Evolutionary conservation across 2,113 vertebrate genomes (phyloP), one percentile per base, ranked within the genome.

Genomic region (Cranoglanis bouderius): DNA sequence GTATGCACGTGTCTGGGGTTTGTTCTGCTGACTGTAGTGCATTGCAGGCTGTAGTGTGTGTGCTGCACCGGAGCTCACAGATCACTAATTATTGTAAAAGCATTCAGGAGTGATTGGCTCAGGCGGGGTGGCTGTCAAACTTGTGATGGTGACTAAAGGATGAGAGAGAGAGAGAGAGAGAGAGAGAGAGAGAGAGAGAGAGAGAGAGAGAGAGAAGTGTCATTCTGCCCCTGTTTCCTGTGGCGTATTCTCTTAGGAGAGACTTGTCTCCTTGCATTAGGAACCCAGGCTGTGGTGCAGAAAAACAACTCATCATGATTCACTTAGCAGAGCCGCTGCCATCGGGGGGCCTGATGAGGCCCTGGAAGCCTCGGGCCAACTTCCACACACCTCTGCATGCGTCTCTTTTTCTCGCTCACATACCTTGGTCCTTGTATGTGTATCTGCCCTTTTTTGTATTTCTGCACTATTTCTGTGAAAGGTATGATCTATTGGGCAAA

Each of bases 241-340:
- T 84, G 74, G 89, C 90, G 90, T 82, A 88, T 87, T 92, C 92
- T 92, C 91, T 92, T 89, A 94, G 92, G 91, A 92, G 93, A 82
- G 87, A 35, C 87, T 87, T 92, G 94, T 95, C 94, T 93, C 89
- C 90, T 94, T 88, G 87, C 80, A 90, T 96, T 95, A 94, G 92
- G 78, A 90, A 92, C 70, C 88, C 90, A 83, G 89, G 89, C 87
- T 87, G 92, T 90, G 90, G 90, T 92, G 89, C 92, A 90, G 91
- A 92, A 91, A 82, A 93, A 84, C 85, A 92, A 88, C 89, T 92
- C 93, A 93, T 93, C 75, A 55, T 93, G 92, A 93, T 91, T 94
- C 91, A 94, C 88, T 85, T 86, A 88, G 85, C 53, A 63, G 87
- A 88, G 84, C 67, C 46, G 14, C 65, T 35, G 67, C 72, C 90